Base-by-base conservation (phyloP, 2,113 vertebrate species). In the Xiphorhynchus elegans region DNA sequence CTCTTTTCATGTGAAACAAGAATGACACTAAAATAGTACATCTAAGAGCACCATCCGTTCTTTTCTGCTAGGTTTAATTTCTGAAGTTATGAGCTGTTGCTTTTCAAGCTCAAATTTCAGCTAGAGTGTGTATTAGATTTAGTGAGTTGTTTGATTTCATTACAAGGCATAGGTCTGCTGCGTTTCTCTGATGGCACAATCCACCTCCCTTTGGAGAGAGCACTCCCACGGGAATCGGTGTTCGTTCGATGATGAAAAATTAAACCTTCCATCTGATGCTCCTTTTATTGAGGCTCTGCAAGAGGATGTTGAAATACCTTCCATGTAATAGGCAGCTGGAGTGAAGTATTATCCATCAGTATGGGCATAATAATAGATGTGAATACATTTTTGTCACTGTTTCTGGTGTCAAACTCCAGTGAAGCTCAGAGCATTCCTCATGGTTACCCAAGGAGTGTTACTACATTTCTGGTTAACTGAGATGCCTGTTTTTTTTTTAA, bases 141-240 rank as follows among this genome's bases (percentile, higher is more conserved):
- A 84, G 76, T 83, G 93, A 95, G 92, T 81, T 90, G 87, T 95
- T 93, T 94, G 93, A 92, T 95, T 96, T 95, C 87, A 86, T 93
- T 93, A 49, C 53, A 83, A 95, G 84, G 78, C 77, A 35, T 11
- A 56, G 87, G 55, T 95, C 69, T 95, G 77, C 83, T 78, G 68
- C 15, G 0, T 85, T 88, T 75, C 70, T 90, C 85, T 87, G 92
- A 64, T 89, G 93, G 74, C 66, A 89, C 56, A 76, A 81, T 92
- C 52, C 40, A 85, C 91, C 91, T 97, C 73, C 81, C 62, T 94
- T 95, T 79, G 83, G 95, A 90, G 79, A 76, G 67, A 60, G 81
- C 29, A 6, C 72, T 95, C 96, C 89, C 3, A 0, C 0, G 10
- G 81, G 95, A 94, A 82, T 91, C 70, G 11, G 53, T 49, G 69